Evolutionary conservation across 2,797 vertebrate genomes (phyloP), one percentile per base, ranked within the genome.

Genomic region (Lindbergichthys nudifrons): DNA sequence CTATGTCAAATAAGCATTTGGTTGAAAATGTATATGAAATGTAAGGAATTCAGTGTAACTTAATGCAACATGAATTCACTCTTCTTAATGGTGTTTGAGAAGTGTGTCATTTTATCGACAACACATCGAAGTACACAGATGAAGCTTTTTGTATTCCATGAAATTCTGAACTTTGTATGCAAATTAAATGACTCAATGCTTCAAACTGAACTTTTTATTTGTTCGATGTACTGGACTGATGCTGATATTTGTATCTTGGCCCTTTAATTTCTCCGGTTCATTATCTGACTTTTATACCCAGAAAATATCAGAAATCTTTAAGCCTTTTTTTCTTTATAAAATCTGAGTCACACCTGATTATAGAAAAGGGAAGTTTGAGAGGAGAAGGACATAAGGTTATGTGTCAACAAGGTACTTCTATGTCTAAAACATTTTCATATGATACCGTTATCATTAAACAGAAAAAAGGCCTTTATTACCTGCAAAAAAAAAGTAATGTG

Each of bases 101-200:
- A 1, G 12, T 30, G 10, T 30, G 10, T 3, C 16, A 9, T 64
- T 36, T 9, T 36, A 61, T 54, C 32, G 18, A 1, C 5, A 43
- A 36, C 21, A 39, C 23, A 7, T 26, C 26, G 4, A 60, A 46
- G 30, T 11, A 10, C 15, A 19, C 13, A 4, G 10, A 7, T 30
- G 4, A 30, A 62, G 46, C 26, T 26, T 2, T 9, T 4, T 1
- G 5, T n/a, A 10, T 66, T n/a, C 26, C 41, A 45, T 43, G 45
- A 45, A 32, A 47, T 15, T 47, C 65, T 57, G 26, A 21, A 16
- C 51, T 67, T 30, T 16, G 9, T 42, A n/a, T 42, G 45, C 23
- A 62, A 53, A 75, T 67, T 48, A 75, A 67, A 77, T 30, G 4
- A 66, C 16, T 1, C 4, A 2, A 61, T 2, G 15, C 10, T 46